Base-by-base conservation (phyloP, 2,797 vertebrate species). In the Chrysocyon brachyurus region DNA sequence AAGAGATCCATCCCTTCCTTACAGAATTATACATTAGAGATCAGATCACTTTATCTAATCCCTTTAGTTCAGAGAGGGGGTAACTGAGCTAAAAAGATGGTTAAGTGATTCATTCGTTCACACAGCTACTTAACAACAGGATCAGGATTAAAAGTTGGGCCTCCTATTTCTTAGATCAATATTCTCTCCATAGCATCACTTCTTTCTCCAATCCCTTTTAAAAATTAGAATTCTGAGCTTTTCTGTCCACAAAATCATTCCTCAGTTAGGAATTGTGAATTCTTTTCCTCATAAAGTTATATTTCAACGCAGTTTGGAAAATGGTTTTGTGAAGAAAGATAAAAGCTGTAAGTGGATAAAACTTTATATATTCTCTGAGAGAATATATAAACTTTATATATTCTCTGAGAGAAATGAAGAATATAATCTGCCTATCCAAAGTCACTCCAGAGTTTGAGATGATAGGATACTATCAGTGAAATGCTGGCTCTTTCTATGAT, bases 221-320 rank as follows among this genome's bases (percentile, higher is more conserved):
- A 64, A 96, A 97, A 91, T 64, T 40, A 96, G 52, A 96, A 91
- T 94, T 96, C 31, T 92, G 66, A 94, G 22, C 4, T 92, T 86
- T 97, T 89, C 49, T 94, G 73, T 54, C n/a, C 54, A 92, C 75
- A 95, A 96, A 91, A 77, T 86, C n/a, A 82, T 28, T 78, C 66
- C 22, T 78, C 14, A 84, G 46, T 81, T 81, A 94, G 61, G 87
- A 84, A 87, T 4, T 93, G 12, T 90, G 40, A 94, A 56, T 33
- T 93, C 15, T 86, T 96, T 95, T 52, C 57, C 26, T 68, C 46
- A 5, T 72, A 82, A 95, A 96, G 93, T n/a, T 82, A 16, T 59
- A 73, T 88, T 94, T 86, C 49, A 89, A 36, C 73, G 6, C 70
- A 90, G 49, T 93, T 87, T 97, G 56, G 70, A 72, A 75, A 84